Evolutionary conservation across 1,140 invertebrate species (phyloP), one percentile per base, ranked within the genome.

Genomic region (Diploscapter pachys): DNA sequence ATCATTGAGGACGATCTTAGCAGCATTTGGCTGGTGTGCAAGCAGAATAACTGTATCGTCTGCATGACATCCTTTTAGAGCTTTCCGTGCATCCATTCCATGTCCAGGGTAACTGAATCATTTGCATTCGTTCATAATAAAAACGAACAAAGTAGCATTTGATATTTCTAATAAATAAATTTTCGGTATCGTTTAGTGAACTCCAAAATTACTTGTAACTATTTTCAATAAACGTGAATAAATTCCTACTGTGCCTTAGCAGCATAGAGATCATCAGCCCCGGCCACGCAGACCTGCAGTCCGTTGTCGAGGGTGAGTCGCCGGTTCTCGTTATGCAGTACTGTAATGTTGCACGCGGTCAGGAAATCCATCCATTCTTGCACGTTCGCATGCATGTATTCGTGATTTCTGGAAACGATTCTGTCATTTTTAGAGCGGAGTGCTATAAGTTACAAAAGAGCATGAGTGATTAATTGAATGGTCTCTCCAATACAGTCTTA

Each of bases 371-470:
- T 70, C 76, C 76, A 78, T 61, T 78, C 73, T 5, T 78, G 65
- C 49, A 78, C 73, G 51, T 75, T 78, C 13, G 72, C 76, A 31
- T 78, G 76, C 72, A 75, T 75, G 66, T 78, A 78, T 59, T 78
- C 76, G n/a, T 78, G 76, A 53, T 78, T 78, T 5, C 76, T 73
- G 73, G 51, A 9, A 67, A n/a, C 11, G 53, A 70, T 6, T 5
- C 6, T 13, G 3, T 55, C 11, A 66, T 6, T 52, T 9, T 72
- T 72, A 63, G 52, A 4, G 13, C 5, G 8, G 53, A 48, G 54
- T 70, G 8, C 5, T 11, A 70, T 63, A 69, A 53, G 4, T 63
- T 56, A 52, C 4, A 64, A 71, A 52, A 31, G 31, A 31, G 31
- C 31, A 31, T 31, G 31, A 31, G 31, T 31, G 31, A 31, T 31